Evolutionary conservation across 2,797 vertebrate species (phyloP).

Genomic region (Iguana delicatissima): DNA sequence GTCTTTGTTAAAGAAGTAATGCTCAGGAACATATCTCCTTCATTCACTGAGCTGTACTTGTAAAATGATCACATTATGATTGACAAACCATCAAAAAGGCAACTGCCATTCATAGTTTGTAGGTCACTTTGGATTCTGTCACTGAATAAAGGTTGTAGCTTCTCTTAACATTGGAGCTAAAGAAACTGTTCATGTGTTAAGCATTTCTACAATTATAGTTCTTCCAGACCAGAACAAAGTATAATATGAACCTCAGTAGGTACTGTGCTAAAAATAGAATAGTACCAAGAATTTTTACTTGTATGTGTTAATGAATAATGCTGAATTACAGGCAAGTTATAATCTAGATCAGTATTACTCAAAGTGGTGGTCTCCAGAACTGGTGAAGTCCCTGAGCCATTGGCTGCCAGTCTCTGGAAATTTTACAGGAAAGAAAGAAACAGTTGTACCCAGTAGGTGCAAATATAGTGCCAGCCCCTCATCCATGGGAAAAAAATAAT

Average conservation of each 20-base stretch:
- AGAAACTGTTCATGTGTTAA: not conserved
- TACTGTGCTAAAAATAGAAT: conserved; percentile 31
- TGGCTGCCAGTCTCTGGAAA: too few relatives aligned
- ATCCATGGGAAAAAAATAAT: too few relatives aligned
- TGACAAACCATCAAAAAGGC: not conserved
- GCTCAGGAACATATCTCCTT: too few relatives aligned
- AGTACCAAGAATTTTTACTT: not conserved
- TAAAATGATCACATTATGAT: not conserved
- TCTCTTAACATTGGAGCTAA: not conserved
- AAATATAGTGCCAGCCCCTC: too few relatives aligned
- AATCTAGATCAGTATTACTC: not conserved
- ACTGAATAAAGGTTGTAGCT: not conserved
- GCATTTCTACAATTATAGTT: not conserved
- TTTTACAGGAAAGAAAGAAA: too few relatives aligned
- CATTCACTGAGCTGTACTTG: too few relatives aligned
- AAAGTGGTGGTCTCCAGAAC: too few relatives aligned
- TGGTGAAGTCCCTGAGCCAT: too few relatives aligned
- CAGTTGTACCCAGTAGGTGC: too few relatives aligned
- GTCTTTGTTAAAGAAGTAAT: too few relatives aligned
- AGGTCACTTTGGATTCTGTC: not conserved
- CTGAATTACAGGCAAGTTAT: conserved; percentile 41
- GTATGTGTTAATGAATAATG: conserved; percentile 21
- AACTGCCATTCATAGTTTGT: not conserved
- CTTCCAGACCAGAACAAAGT: not conserved
- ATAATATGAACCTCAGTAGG: too few relatives aligned